Percentiles rank a stretch among this genome's conserved stretches.
Evolutionary conservation across 2,888 invertebrate genomes (phyloP).

Genomic region (Hoplodrina blanda): DNA sequence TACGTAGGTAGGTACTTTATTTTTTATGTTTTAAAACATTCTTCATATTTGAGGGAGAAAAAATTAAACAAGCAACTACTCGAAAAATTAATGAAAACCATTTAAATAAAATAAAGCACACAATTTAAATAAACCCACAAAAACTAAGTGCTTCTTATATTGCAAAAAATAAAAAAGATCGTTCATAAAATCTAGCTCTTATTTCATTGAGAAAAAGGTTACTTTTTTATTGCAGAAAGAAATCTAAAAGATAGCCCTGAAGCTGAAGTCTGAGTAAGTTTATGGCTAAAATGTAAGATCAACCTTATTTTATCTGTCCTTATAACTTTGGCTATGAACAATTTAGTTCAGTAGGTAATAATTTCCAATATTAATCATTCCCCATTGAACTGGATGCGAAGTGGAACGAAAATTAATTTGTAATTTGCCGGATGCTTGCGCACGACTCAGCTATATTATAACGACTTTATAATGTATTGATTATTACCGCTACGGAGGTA

Average conservation of each 20-base stretch:
- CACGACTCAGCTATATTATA: constrained; percentile 35
- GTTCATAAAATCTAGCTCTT: constrained; percentile 20
- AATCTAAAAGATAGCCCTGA: constrained; percentile 40
- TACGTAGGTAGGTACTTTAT: neutral
- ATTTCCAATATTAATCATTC: constrained; percentile 59
- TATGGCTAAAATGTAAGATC: constrained; percentile 40
- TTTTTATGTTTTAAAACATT: neutral
- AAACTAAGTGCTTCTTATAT: constrained; percentile 43
- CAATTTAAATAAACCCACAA: constrained; percentile 26
- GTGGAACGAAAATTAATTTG: constrained; percentile 61
- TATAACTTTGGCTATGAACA: constrained; percentile 48
- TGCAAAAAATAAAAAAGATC: constrained; percentile 31
- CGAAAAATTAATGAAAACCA: neutral
- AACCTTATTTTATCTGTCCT: constrained; percentile 36
- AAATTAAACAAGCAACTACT: neutral
- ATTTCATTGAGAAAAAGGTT: constrained; percentile 47
- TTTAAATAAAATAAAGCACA: constrained; percentile 28
- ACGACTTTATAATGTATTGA: constrained; percentile 42
- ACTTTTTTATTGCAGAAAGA: constrained; percentile 50
- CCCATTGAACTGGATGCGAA: constrained; percentile 47
- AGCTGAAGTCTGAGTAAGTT: constrained; percentile 43
- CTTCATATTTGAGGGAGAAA: neutral
- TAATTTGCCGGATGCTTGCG: constrained; percentile 62
- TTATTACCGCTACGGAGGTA: constrained; percentile 14
- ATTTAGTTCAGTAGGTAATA: constrained; percentile 52